Conservation (phyloP, 2,797 vertebrate species). For the Gouania willdenowi region DNA sequence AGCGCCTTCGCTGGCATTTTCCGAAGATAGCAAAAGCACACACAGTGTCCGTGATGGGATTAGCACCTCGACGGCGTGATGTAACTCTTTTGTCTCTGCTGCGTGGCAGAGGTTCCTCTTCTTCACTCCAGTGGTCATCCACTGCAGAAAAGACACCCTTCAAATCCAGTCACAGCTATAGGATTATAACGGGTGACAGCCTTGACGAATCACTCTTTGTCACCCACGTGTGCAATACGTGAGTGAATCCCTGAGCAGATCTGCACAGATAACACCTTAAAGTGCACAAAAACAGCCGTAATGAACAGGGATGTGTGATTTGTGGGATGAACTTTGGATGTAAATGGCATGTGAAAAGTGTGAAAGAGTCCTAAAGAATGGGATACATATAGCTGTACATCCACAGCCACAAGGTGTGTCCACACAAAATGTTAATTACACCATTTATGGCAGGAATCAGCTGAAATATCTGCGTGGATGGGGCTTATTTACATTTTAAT, state of each 20-base stretch:
- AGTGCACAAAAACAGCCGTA: conserved; percentile 4
- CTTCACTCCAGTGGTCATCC: conserved; percentile 75
- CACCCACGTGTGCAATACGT: conserved; percentile 42
- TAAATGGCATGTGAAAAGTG: conserved; percentile 70
- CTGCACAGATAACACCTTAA: neutral
- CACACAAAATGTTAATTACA: conserved; percentile 64
- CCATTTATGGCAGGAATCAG: conserved; percentile 65
- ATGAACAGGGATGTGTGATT: conserved; percentile 66
- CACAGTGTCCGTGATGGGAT: conserved; percentile 82
- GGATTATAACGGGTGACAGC: conserved; percentile 58
- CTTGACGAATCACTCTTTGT: conserved; percentile 53
- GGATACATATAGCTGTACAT: conserved; percentile 58
- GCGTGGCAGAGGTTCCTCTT: conserved; percentile 76
- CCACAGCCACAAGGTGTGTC: conserved; percentile 58
- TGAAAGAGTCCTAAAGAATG: conserved; percentile 62
- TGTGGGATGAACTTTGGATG: conserved; percentile 50
- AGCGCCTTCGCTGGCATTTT: conserved; percentile 80
- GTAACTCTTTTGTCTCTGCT: conserved; percentile 84
- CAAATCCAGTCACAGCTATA: conserved; percentile 47
- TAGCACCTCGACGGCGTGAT: conserved; percentile 81
- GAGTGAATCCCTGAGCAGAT: conserved; percentile 39
- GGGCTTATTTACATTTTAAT: conserved; percentile 78
- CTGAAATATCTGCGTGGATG: conserved; percentile 61
- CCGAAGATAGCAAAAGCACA: conserved; percentile 81
- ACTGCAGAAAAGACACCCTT: conserved; percentile 36